Percentiles rank a stretch among this genome's conserved stretches.
These are phyloP conservation scores for Aspidoscelis tigris DNA, from an alignment of 2,113 vertebrate genomes.

Conservation along the genomic window DNA sequence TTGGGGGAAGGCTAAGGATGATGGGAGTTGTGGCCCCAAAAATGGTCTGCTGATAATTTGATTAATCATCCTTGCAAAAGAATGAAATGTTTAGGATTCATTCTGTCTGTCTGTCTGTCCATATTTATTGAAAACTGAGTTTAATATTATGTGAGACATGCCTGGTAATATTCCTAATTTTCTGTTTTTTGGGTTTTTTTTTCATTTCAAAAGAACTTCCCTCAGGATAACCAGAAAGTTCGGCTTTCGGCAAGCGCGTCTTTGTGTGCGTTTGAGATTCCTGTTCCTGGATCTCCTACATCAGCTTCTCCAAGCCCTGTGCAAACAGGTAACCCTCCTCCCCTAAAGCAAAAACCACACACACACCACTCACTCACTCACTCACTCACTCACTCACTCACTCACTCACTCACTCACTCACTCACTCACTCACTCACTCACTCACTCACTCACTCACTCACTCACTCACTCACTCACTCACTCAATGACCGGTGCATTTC, in stretches of 20 bases:
- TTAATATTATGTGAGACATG: no score
- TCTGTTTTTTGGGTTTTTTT: neutral
- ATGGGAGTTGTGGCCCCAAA: neutral
- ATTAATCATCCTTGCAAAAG: no score
- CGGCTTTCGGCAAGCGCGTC: slow-evolving; percentile 91
- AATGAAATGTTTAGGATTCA: no score
- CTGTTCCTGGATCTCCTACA: slow-evolving; percentile 89
- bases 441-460: no score
- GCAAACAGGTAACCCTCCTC: slow-evolving; percentile 81
- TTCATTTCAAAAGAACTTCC: slow-evolving; percentile 85
- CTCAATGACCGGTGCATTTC: neutral
- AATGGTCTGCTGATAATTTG: neutral
- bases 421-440: no score
- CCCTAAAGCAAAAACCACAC: no score
- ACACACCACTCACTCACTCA: no score
- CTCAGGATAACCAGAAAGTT: slow-evolving; percentile 97
- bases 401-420: no score
- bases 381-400: no score
- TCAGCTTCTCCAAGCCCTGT: slow-evolving; percentile 84
- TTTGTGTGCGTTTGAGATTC: slow-evolving; percentile 95
- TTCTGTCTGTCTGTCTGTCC: no score
- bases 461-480: no score
- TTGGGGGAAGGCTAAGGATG: neutral
- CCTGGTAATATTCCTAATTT: neutral
- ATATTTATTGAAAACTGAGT: no score